phyloP scores from a whole-genome alignment of 2,797 vertebrate genomes.

The Spinus olivaceus region DNA sequence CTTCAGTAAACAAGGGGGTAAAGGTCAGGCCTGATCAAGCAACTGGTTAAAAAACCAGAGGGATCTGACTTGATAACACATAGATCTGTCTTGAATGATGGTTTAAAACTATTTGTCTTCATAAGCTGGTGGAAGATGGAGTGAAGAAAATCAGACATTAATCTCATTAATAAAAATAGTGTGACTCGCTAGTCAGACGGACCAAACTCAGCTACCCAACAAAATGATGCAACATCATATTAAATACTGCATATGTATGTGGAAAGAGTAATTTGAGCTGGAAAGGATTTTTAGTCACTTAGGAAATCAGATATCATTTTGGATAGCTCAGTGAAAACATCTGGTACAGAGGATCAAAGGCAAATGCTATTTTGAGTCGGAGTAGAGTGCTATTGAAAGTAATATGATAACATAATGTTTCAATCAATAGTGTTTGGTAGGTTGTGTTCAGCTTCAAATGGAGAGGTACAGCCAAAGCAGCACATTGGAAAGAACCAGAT shows the following conservation, averaged over 20 bases:
- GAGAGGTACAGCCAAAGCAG: neutral
- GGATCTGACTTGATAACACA: neutral
- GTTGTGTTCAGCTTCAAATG: neutral
- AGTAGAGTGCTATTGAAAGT: neutral
- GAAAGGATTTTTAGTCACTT: constrained; percentile 12
- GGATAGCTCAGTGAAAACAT: constrained; percentile 27
- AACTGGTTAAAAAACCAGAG: neutral
- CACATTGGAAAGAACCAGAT: neutral
- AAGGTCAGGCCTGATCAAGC: neutral
- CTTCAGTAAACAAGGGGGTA: neutral
- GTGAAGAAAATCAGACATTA: neutral
- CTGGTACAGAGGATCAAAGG: constrained; percentile 19
- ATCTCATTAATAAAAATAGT: neutral
- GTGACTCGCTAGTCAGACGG: neutral
- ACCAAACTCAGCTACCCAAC: neutral
- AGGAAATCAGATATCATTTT: constrained; percentile 30
- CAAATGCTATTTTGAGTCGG: constrained; percentile 19
- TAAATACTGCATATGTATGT: neutral
- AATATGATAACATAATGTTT: constrained; percentile 31
- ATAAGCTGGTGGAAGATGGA: neutral
- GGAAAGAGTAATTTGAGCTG: neutral
- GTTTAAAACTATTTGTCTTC: neutral
- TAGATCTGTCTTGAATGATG: neutral
- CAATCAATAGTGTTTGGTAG: constrained; percentile 13
- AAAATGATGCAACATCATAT: neutral